Evolutionary conservation across 2,113 vertebrate genomes (phyloP).

Genomic region (Varanus komodoensis): DNA sequence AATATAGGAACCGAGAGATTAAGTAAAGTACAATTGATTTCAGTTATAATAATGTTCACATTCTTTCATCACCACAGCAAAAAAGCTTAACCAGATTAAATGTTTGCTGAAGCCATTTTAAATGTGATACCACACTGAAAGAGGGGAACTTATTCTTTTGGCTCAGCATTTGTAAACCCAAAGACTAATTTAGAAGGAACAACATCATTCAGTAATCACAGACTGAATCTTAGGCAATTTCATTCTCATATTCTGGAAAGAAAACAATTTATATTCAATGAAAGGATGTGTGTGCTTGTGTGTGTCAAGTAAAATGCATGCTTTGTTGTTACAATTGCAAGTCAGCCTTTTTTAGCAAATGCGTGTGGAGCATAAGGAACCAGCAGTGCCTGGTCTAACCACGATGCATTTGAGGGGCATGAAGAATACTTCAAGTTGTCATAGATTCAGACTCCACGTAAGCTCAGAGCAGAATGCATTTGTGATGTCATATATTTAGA

Average conservation of each 20-base stretch:
- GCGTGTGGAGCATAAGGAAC: not conserved
- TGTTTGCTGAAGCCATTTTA: not conserved
- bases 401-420: not conserved
- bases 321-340: not conserved
- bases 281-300: not conserved
- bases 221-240: not conserved
- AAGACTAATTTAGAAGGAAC: conserved; percentile 5
- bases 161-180: not conserved
- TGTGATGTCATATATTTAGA: conserved; percentile 12
- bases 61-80: not conserved
- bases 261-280: not conserved
- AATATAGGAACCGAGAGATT: not conserved
- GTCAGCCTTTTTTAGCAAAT: not conserved
- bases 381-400: not conserved
- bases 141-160: not conserved
- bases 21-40: conserved; percentile 8
- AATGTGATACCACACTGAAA: not conserved
- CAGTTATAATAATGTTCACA: not conserved
- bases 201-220: not conserved
- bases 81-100: conserved; percentile 33
- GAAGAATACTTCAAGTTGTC: not conserved
- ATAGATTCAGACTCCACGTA: not conserved
- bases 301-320: not conserved
- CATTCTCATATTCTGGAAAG: not conserved
- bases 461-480: conserved; percentile 4